These are phyloP conservation scores for Poecilia velifera DNA, from an alignment of 2,797 vertebrate species.

Conservation along the genomic window DNA sequence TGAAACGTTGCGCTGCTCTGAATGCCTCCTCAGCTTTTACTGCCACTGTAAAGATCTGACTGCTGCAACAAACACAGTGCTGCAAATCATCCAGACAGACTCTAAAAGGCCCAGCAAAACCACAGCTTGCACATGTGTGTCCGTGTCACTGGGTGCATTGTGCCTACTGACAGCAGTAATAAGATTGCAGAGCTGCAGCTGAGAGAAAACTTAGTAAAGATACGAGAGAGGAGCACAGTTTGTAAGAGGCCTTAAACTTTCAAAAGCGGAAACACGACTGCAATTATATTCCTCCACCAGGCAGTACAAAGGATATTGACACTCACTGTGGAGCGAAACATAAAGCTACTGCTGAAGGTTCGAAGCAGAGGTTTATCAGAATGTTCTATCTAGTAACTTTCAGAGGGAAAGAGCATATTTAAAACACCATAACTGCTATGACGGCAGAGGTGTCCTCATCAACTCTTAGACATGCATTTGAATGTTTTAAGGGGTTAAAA, in stretches of 20 bases:
- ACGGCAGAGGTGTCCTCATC: too few relatives aligned
- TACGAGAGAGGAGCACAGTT: constrained; percentile 13
- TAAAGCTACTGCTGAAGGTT: neutral
- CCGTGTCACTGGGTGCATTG: constrained; percentile 30
- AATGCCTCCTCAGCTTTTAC: constrained; percentile 55
- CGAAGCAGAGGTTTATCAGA: neutral
- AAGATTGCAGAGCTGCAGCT: constrained; percentile 38
- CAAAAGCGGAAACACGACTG: neutral
- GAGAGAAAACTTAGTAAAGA: constrained; percentile 36
- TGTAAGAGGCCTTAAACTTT: constrained; percentile 21
- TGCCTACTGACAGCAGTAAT: constrained; percentile 45
- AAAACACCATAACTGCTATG: neutral
- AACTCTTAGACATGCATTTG: too few relatives aligned
- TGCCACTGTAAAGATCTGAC: constrained; percentile 53
- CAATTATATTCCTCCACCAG: neutral
- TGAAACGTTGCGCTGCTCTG: constrained; percentile 28
- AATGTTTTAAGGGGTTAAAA: neutral
- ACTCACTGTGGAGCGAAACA: neutral
- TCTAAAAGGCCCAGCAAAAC: constrained; percentile 31
- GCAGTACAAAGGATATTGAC: neutral
- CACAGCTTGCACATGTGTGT: constrained; percentile 14
- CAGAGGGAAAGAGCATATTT: neutral
- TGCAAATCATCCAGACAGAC: constrained; percentile 59
- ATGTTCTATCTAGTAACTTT: neutral
- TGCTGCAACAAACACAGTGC: constrained; percentile 46